Percentiles rank a stretch among this genome's conserved stretches.
Conservation (phyloP, 1,140 invertebrate species). For the Maconellicoccus hirsutus region DNA sequence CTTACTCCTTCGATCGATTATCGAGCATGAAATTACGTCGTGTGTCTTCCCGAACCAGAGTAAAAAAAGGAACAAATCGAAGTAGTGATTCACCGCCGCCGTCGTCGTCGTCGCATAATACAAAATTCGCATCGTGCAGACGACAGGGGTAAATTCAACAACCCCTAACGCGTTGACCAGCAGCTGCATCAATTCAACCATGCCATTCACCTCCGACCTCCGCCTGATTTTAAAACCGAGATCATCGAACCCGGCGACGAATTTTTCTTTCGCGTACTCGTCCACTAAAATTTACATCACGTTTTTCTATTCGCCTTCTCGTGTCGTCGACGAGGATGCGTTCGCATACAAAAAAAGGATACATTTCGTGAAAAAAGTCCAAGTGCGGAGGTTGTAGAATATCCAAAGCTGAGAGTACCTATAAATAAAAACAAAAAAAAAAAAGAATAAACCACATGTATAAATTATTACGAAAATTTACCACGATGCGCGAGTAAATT, state of each 20-base stretch:
- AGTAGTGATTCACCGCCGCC: background rate
- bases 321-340: no score
- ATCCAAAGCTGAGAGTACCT: slow-evolving; percentile 91
- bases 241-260: background rate
- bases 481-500: background rate
- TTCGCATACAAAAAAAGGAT: no score
- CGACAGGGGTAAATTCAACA: background rate
- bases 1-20: no score
- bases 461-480: background rate
- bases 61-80: background rate
- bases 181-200: slow-evolving; percentile 7
- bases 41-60: background rate
- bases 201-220: slow-evolving; percentile 1
- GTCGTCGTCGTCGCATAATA: background rate
- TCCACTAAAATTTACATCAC: no score
- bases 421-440: slow-evolving; percentile 35
- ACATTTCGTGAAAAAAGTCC: slow-evolving; percentile 99
- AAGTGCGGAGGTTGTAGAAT: slow-evolving; percentile 92
- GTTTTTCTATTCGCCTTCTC: no score
- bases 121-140: background rate
- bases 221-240: background rate
- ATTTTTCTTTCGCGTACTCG: background rate
- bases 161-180: background rate
- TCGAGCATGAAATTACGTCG: no score
- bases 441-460: background rate